A percentile compares a stretch with the other conserved stretches of the same genome.
phyloP scores from a whole-genome alignment of 2,888 invertebrate species.

The Cybosia mesomella region DNA sequence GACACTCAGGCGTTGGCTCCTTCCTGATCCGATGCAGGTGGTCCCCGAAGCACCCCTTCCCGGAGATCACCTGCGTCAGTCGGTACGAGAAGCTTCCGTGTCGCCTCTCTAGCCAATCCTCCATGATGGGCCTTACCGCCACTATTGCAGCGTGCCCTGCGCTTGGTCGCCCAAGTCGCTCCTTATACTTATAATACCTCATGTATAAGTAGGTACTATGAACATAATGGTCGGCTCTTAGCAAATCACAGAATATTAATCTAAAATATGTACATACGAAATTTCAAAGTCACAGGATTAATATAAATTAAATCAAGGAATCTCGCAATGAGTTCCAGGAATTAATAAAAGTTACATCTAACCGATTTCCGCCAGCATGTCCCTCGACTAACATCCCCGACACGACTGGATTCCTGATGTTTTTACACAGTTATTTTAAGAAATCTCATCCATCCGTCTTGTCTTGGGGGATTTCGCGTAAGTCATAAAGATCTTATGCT shows the following conservation, averaged over 20 bases:
- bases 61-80: no score
- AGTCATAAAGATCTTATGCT: slow-evolving; percentile 26
- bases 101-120: no score
- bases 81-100: no score
- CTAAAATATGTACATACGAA: neutral
- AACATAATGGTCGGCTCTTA: no score
- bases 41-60: no score
- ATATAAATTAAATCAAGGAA: neutral
- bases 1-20: no score
- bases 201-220: no score
- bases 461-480: slow-evolving; percentile 37
- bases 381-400: slow-evolving; percentile 36
- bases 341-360: slow-evolving; percentile 12
- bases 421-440: slow-evolving; percentile 51
- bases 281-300: neutral
- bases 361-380: slow-evolving; percentile 34
- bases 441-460: slow-evolving; percentile 42
- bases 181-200: no score
- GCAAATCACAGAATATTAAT: neutral
- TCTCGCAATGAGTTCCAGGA: neutral
- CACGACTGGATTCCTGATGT: slow-evolving; percentile 30
- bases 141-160: no score
- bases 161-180: no score
- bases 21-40: no score
- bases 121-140: no score